Base-by-base conservation (phyloP, 2,888 invertebrate genomes). In the Frankliniella intonsa region DNA sequence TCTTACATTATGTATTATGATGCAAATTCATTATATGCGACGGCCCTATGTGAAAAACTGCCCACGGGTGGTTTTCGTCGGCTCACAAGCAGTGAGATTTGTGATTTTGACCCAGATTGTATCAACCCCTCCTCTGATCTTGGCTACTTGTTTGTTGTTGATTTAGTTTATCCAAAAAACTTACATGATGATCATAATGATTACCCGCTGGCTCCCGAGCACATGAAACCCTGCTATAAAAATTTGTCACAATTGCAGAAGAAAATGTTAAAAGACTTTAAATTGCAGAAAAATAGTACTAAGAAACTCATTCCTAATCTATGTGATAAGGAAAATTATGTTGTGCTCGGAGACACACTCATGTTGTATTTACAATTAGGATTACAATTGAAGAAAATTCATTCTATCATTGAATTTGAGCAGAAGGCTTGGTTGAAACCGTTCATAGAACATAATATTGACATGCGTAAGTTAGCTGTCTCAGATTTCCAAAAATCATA, bases 141-240 rank as follows among this genome's bases (percentile, higher is more conserved):
- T 3, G 81, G 81, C 7, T 81, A 81, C n/a, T 10, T 81, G 7
- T 51, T 81, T 49, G 50, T 50, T 9, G 51, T 81, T 14, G 81
- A 81, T 51, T 0, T 81, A 9, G n/a, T 5, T 2, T 82, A 82
- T 80, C 80, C 80, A 9, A 3, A 51, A 14, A 5, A 50, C 10
- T 55, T 82, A n/a, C 82, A 82, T 51, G 55, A 82, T 51, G 17
- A 17, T 17, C 82, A 82, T 55, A 55, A 79, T 80, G 51, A 80
- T 51, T 82, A 51, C 9, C 55, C 55, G 3, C 65, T 82, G 38
- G 50, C 50, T 2, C 62, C 50, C n/a, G 80, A 80, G 80, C 80
- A 82, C n/a, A 10, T 50, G 17, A 14, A 3, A 3, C 79, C 80
- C 8, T 8, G 9, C 8, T 50, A 80, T 55, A 10, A 25, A 50